Percentiles rank a stretch among this genome's conserved stretches.
Conservation (phyloP, 2,888 invertebrate species). For the Meliscaeva auricollis region DNA sequence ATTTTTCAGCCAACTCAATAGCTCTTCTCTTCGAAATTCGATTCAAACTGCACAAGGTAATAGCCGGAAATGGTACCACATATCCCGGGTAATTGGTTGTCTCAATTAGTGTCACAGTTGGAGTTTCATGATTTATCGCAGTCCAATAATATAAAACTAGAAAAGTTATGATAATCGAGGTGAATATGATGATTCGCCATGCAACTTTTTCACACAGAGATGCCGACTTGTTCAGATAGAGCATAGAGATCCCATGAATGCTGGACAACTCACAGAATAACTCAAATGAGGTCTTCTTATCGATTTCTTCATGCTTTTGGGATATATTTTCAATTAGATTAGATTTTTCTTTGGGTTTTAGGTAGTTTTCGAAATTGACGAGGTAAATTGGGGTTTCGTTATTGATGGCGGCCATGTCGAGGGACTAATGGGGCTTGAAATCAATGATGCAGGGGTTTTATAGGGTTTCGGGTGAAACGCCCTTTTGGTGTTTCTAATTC, state of each 20-base stretch:
- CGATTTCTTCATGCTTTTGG: background rate
- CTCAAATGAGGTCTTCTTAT: conserved; percentile 77
- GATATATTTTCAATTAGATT: conserved; percentile 3
- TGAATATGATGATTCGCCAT: conserved; percentile 86
- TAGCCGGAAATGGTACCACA: conserved; percentile 85
- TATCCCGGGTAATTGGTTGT: conserved; percentile 85
- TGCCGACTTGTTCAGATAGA: conserved; percentile 77
- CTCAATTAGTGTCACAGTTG: conserved; percentile 86
- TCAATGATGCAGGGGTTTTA: background rate
- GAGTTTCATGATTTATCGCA: conserved; percentile 85
- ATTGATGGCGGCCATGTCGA: conserved; percentile 25
- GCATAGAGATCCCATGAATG: conserved; percentile 81
- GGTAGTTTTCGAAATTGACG: conserved; percentile 63
- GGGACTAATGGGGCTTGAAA: background rate
- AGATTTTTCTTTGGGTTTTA: conserved; percentile 37
- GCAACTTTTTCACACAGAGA: conserved; percentile 79
- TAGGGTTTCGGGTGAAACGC: conserved; percentile 17
- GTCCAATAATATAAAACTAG: conserved; percentile 86
- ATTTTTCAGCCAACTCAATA: conserved; percentile 79
- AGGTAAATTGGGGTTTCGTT: conserved; percentile 44
- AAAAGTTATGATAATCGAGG: conserved; percentile 85
- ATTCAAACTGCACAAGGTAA: conserved; percentile 86
- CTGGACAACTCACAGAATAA: conserved; percentile 82
- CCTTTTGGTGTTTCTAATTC: conserved; percentile 38
- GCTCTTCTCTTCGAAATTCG: conserved; percentile 84